A percentile compares a stretch with the other conserved stretches of the same genome.
These are phyloP conservation scores for Lethocerus indicus DNA, from an alignment of 1,140 invertebrate species.

Conservation along the genomic window DNA sequence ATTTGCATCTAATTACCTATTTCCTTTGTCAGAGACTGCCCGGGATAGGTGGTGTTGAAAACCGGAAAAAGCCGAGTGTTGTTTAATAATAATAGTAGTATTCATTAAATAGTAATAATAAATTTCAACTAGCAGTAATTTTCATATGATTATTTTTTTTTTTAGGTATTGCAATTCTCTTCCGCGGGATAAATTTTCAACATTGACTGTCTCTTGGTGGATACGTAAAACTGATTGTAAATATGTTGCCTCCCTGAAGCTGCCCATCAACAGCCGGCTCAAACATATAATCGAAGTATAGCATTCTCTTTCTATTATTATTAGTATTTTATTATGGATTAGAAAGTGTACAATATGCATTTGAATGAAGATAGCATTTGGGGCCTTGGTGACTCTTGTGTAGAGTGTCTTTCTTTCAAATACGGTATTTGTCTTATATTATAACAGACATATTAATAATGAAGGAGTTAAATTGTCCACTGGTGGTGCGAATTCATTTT, in stretches of 20 bases:
- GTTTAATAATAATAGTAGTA: background rate
- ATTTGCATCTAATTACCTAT: background rate
- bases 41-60: background rate
- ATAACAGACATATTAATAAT: no score
- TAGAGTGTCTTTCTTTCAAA: no score
- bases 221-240: slow-evolving; percentile 7
- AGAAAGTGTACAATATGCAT: no score
- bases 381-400: no score
- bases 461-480: no score
- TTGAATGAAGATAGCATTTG: no score
- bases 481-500: no score
- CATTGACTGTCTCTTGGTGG: slow-evolving; percentile 26
- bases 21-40: background rate
- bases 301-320: slow-evolving; percentile 5
- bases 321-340: no score
- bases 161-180: slow-evolving; percentile 54
- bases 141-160: slow-evolving; percentile 4
- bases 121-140: background rate
- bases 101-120: background rate
- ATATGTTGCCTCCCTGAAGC: slow-evolving; percentile 6
- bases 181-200: slow-evolving; percentile 67
- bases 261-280: slow-evolving; percentile 15
- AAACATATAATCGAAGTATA: slow-evolving; percentile 15
- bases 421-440: no score
- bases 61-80: background rate